Percentiles rank a stretch among this genome's conserved stretches.
phyloP scores from a whole-genome alignment of 1,140 invertebrate species.

The Rhizoglyphus robini region DNA sequence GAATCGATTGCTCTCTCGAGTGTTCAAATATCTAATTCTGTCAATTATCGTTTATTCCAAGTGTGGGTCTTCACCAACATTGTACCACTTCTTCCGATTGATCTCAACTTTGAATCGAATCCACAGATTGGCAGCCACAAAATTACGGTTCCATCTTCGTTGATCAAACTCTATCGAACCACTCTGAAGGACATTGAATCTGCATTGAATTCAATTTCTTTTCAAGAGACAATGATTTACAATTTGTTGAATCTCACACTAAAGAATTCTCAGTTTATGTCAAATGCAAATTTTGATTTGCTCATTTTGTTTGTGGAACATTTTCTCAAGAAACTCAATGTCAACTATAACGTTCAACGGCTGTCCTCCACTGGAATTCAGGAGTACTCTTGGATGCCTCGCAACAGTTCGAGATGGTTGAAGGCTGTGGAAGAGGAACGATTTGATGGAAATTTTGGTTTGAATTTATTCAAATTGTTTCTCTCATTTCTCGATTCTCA shows the following conservation, averaged over 20 bases:
- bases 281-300: not conserved
- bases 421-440: not conserved
- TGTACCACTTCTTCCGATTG: not conserved
- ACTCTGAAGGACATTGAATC: not conserved
- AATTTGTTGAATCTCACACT: too few relatives aligned
- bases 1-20: not conserved
- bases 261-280: not conserved
- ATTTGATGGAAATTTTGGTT: not conserved
- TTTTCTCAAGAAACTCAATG: not conserved
- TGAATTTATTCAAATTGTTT: constrained; percentile 1
- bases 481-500: not conserved
- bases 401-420: not conserved
- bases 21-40: not conserved
- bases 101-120: not conserved
- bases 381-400: constrained; percentile 7
- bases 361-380: not conserved
- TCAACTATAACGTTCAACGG: not conserved
- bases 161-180: not conserved
- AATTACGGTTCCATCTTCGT: not conserved
- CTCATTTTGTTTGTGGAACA: not conserved
- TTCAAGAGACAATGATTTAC: not conserved
- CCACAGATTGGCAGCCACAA: not conserved
- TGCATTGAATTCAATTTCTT: not conserved
- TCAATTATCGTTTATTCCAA: not conserved
- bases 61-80: not conserved